Evolutionary conservation across 2,888 invertebrate species (phyloP).

Genomic region (Nomada goodeniana): DNA sequence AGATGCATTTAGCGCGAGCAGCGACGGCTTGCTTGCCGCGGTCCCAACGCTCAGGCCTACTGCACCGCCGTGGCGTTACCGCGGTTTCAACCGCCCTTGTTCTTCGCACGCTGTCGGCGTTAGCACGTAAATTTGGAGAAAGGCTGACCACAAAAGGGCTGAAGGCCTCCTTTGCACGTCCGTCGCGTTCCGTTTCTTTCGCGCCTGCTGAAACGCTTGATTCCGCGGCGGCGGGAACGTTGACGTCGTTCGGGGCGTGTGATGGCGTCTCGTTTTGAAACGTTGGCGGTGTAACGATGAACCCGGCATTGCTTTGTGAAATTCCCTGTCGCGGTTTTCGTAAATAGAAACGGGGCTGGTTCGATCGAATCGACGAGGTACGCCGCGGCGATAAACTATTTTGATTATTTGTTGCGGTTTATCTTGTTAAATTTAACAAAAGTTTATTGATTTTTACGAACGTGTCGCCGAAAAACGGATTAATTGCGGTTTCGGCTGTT

Average conservation of each 20-base stretch:
- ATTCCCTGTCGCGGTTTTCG: neutral
- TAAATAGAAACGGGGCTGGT: neutral
- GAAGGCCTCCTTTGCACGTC: slow-evolving; percentile 52
- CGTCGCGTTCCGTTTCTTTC: slow-evolving; percentile 31
- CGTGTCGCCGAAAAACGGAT: slow-evolving; percentile 43
- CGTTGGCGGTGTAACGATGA: neutral
- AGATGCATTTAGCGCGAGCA: slow-evolving; percentile 79
- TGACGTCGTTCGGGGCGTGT: neutral
- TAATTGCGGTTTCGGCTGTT: slow-evolving; percentile 43
- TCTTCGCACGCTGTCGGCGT: slow-evolving; percentile 44
- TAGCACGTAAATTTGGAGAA: slow-evolving; percentile 56
- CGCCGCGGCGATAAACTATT: neutral
- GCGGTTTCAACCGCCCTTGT: slow-evolving; percentile 40
- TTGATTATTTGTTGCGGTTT: slow-evolving; percentile 38
- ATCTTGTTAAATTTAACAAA: slow-evolving; percentile 40
- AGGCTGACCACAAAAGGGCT: slow-evolving; percentile 47
- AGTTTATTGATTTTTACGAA: slow-evolving; percentile 51
- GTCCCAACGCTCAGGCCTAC: slow-evolving; percentile 18
- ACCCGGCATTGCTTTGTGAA: too few species aligned
- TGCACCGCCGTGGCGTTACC: neutral
- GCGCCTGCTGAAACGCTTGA: slow-evolving; percentile 20
- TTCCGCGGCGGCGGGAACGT: slow-evolving; percentile 13
- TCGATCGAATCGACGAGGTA: slow-evolving; percentile 5
- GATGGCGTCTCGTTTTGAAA: neutral
- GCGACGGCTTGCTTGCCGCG: slow-evolving; percentile 24